These are phyloP conservation scores for Lydus trimaculatus DNA, from an alignment of 2,888 invertebrate species.

Conservation along the genomic window DNA sequence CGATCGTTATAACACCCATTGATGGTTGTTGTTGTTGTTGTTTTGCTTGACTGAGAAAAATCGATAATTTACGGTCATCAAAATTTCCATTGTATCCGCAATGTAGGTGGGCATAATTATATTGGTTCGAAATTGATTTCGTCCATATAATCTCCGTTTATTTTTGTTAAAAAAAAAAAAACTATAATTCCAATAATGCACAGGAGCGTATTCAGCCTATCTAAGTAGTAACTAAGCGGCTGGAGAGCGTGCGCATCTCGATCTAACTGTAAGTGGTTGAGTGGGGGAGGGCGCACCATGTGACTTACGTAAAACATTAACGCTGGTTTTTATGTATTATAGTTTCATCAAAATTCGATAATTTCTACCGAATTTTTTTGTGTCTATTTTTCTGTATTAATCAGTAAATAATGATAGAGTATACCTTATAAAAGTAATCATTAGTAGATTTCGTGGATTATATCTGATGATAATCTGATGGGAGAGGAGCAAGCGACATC, in stretches of 20 bases:
- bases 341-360: too few relatives aligned
- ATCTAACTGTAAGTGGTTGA: too few relatives aligned
- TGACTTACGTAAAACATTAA: too few relatives aligned
- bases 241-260: too few relatives aligned
- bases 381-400: not conserved
- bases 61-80: slow-evolving; percentile 2
- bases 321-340: too few relatives aligned
- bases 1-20: too few relatives aligned
- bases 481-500: not conserved
- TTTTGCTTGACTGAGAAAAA: not conserved
- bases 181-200: not conserved
- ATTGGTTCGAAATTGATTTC: not conserved
- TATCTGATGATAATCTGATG: not conserved
- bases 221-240: too few relatives aligned
- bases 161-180: not conserved
- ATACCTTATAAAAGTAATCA: not conserved
- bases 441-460: not conserved
- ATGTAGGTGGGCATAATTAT: not conserved
- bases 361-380: not conserved
- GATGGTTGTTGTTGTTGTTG: too few relatives aligned
- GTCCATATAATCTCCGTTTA: not conserved
- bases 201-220: not conserved
- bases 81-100: not conserved
- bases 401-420: too few relatives aligned
- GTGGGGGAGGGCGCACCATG: too few relatives aligned